Evolutionary conservation across 2,888 invertebrate genomes (phyloP), one percentile per base, ranked within the genome.

Genomic region (Acrobasis suavella): DNA sequence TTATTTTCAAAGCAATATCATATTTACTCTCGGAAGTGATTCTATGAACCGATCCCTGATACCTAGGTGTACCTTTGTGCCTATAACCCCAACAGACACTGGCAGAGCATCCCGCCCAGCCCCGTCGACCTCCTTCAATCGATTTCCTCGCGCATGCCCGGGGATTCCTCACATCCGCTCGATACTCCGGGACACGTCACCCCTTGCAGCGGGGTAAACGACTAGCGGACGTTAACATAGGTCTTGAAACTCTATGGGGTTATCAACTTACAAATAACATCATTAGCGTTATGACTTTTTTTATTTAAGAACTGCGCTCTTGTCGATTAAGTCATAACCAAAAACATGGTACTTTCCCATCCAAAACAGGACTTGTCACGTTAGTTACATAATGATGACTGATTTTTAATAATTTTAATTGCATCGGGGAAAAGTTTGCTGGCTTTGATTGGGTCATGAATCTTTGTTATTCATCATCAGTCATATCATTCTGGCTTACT

Each of bases 211-310:
- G 72, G 78, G 87, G 88, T 86, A 88, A 89, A 88, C 81, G 87
- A 87, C 86, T 85, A 77, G 74, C 73, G 66, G 72, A 86, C 85
- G 85, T 90, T 90, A 90, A 78, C 83, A 89, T 90, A 90, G 90
- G 90, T 90, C 89, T 88, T 77, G 62, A 61, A 66, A 60, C 17
- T 62, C 17, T 7, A 46, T 54, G 8, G n/a, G 6, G 14, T n/a
- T 37, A 54, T 15, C 37, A 32, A 32, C 5, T 32, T 54, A 37
- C 54, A 9, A 10, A n/a, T n/a, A n/a, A 38, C 54, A 32, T 52
- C 14, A 32, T 52, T 32, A 22, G 17, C 9, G 22, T 12, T 51
- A 14, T 12, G 22, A 32, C 32, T 32, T 32, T 5, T 22, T 22
- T 7, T 42, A 42, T 12, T 42, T 1, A 42, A 42, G 42, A 42